Base-by-base conservation (phyloP, 2,888 invertebrate genomes). In the Arrhopalites spinosus region DNA sequence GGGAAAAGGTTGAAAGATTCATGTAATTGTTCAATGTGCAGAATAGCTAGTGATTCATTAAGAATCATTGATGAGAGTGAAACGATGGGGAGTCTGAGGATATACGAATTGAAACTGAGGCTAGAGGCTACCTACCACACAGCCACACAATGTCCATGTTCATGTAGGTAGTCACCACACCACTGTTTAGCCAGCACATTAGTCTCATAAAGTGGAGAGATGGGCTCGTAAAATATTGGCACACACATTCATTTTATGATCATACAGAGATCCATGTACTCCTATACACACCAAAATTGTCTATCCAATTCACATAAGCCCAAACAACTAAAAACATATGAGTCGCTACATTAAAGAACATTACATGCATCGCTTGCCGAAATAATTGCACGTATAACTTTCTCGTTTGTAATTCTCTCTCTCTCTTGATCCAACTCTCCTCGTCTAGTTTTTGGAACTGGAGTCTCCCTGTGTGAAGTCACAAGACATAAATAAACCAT, bases 41-140 rank as follows among this genome's bases (percentile, higher is more conserved):
- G 23, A 20, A 25, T 20, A 29, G 27, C 30, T 63, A 11, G 63
- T 27, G 15, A 63, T 63, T 63, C 63, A 63, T 63, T 63, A 29
- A 25, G 63, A 63, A 8, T 63, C 29, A 63, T 63, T 30, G 63
- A 63, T 63, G 63, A 63, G 63, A 29, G 63, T 63, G 63, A 25
- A 59, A 59, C 25, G 59, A 59, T n/a, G 59, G 13, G 8, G 45
- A 45, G 7, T 15, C 7, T 45, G 8, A 45, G 15, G 8, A 45
- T n/a, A n/a, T n/a, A n/a, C n/a, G n/a, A n/a, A n/a, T n/a, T n/a
- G n/a, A n/a, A n/a, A n/a, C n/a, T n/a, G n/a, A n/a, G n/a, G n/a
- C n/a, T n/a, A n/a, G n/a, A n/a, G n/a, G n/a, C 50, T 50, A 50
- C 50, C 7, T 3, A 50, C 50, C 50, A 50, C n/a, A 50, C 50